phyloP scores from a whole-genome alignment of 2,113 vertebrate genomes.

The Chloropsis cyanopogon region DNA sequence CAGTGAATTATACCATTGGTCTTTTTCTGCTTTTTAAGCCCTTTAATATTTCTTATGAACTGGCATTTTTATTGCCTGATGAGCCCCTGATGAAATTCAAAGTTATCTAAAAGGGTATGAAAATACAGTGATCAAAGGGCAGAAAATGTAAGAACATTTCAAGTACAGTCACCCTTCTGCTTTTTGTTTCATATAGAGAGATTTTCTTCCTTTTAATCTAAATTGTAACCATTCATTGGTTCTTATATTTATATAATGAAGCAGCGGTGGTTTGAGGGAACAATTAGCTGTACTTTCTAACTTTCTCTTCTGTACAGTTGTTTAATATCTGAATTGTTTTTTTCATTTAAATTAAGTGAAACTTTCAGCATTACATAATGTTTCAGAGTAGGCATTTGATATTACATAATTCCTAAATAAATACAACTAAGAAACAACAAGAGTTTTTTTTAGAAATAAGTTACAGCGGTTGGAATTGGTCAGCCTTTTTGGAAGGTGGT shows the following conservation, averaged over 20 bases:
- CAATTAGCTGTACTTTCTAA: neutral
- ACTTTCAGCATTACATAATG: neutral
- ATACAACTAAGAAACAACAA: neutral
- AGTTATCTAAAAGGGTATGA: neutral
- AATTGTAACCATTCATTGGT: neutral
- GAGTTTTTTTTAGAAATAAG: neutral
- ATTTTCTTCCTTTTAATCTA: constrained; percentile 1
- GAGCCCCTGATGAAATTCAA: neutral
- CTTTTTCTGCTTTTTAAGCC: neutral
- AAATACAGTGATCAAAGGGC: neutral
- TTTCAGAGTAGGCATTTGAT: neutral
- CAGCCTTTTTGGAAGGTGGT: constrained; percentile 1
- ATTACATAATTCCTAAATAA: neutral
- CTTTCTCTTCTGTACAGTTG: neutral
- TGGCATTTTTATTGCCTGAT: neutral
- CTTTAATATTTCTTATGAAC: neutral
- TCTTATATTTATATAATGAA: neutral
- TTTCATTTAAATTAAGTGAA: neutral
- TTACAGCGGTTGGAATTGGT: neutral
- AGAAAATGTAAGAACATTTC: neutral
- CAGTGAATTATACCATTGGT: neutral
- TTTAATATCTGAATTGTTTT: neutral
- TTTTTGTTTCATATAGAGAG: neutral
- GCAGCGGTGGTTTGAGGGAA: neutral
- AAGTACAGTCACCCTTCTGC: neutral